Evolutionary conservation across 2,888 invertebrate species (phyloP).

Genomic region (Apoderus coryli): DNA sequence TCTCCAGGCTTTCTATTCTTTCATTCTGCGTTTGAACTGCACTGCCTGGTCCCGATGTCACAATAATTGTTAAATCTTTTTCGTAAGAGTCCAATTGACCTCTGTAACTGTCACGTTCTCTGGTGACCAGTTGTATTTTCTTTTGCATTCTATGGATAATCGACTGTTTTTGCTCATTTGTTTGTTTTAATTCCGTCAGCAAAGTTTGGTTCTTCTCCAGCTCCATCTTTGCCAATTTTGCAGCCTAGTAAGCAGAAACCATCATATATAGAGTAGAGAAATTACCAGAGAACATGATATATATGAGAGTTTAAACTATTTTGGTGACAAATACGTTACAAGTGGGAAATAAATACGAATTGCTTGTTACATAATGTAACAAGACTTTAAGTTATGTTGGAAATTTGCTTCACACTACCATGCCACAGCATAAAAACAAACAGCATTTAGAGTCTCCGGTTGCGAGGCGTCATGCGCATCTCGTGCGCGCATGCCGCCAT

Average conservation of each 20-base stretch:
- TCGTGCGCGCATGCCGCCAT: no score
- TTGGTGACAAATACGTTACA: no score
- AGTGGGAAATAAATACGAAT: no score
- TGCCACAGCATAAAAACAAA: no score
- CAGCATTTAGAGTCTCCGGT: no score
- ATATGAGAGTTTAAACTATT: no score
- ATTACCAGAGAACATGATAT: no score
- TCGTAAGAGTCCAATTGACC: slow-evolving; percentile 69
- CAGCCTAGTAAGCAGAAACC: slow-evolving; percentile 38
- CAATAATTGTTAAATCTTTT: slow-evolving; percentile 52
- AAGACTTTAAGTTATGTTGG: no score
- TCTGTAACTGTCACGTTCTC: slow-evolving; percentile 71
- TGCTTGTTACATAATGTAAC: no score
- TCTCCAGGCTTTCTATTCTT: slow-evolving; percentile 58
- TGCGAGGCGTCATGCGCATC: no score
- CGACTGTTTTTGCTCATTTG: slow-evolving; percentile 52
- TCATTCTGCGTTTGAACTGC: slow-evolving; percentile 36
- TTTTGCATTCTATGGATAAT: slow-evolving; percentile 59
- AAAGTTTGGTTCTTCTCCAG: slow-evolving; percentile 48
- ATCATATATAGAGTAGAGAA: no score
- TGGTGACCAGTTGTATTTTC: slow-evolving; percentile 46
- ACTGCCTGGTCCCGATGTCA: slow-evolving; percentile 13
- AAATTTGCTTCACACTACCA: no score
- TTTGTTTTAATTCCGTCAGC: slow-evolving; percentile 42
- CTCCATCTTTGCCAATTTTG: slow-evolving; percentile 39